phyloP scores from a whole-genome alignment of 2,888 invertebrate species.

The Choreutis nemorana region DNA sequence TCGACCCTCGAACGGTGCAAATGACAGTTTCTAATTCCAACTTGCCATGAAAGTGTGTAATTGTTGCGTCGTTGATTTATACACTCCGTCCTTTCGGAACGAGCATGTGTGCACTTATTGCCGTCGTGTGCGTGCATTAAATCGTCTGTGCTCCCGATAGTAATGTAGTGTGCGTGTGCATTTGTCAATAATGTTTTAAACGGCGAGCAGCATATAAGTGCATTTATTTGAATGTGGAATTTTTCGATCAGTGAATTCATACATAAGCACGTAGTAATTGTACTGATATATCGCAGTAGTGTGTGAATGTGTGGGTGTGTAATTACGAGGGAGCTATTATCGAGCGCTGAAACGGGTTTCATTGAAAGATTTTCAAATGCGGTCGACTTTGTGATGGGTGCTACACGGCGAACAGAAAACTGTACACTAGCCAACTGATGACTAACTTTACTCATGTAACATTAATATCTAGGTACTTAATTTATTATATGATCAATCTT shows the following conservation, averaged over 20 bases:
- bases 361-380: constrained; percentile 3
- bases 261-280: no score
- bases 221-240: constrained; percentile 16
- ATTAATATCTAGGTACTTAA: not conserved
- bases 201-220: constrained; percentile 15
- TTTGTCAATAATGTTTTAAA: constrained; percentile 12
- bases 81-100: constrained; percentile 48
- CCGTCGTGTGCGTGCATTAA: constrained; percentile 14
- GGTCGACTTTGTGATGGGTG: constrained; percentile 1
- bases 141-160: constrained; percentile 15
- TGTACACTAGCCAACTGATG: not conserved
- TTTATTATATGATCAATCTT: not conserved
- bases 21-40: constrained; percentile 69
- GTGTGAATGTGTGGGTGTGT: constrained; percentile 5
- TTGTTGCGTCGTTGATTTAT: constrained; percentile 65
- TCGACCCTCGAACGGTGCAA: constrained; percentile 61
- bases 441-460: not conserved
- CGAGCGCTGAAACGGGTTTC: constrained; percentile 4
- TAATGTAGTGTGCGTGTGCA: constrained; percentile 11
- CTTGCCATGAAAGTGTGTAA: constrained; percentile 68
- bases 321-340: constrained; percentile 12
- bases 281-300: not conserved
- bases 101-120: constrained; percentile 28
- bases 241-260: no score
- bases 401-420: not conserved